Base-by-base conservation (phyloP, 1,140 invertebrate species). In the Luehdorfia chinensis region DNA sequence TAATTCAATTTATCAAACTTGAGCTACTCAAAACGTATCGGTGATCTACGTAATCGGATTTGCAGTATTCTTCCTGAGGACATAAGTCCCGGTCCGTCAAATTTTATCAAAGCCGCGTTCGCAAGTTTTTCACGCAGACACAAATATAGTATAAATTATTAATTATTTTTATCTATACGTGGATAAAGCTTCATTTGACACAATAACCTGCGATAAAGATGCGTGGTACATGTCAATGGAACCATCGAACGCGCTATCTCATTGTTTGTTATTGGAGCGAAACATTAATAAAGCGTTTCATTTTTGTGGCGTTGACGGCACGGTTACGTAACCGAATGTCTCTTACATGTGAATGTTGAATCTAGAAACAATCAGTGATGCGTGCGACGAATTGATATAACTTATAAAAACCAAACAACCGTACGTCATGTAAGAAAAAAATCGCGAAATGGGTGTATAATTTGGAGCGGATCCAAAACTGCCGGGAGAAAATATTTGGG, bases 151-250 rank as follows among this genome's bases (percentile, higher is more conserved):
- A 28, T 28, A 43, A 27, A 9, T 43, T 27, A 27, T 63, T 58
- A 47, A 55, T 23, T 46, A 55, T 2, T 47, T 64, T 75, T 79
- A 79, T 79, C 74, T 49, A 33, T 46, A 47, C 46, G 27, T 57
- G 59, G 50, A 69, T 66, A 65, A 61, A 66, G 51, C 56, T 60
- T 45, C 50, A 59, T 59, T 75, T 84, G 71, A 84, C 79, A 74
- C 64, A 75, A 75, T 80, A 84, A 84, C 79, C 75, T 50, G 56
- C 50, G 79, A 84, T 81, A 81, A 81, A 70, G 66, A 66, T 54
- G 68, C 52, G 41, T 32, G 39, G 47, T 52, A n/a, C n/a, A 54
- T 61, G 49, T 67, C 50, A 68, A 74, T 68, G 60, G 59, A 56
- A 66, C 59, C 61, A 55, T 54, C 58, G 56, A 34, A 56, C 44